These are phyloP conservation scores for Aplodontia rufa DNA, from an alignment of 2,113 vertebrate genomes.

Conservation along the genomic window DNA sequence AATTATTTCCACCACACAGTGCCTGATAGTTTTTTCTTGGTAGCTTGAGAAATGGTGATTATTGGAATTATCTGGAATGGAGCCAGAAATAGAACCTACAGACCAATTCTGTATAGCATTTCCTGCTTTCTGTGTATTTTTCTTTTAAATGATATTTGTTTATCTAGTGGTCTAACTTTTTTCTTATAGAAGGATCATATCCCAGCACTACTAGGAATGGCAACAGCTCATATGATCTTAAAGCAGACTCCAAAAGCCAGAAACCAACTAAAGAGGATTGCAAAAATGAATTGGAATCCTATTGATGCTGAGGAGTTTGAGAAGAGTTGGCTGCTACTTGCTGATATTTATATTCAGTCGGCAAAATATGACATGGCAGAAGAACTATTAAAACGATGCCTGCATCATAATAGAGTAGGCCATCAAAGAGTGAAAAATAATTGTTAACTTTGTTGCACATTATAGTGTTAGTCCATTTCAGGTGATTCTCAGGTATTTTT, in stretches of 20 bases:
- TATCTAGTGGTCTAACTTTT: neutral
- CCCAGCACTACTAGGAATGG: slow-evolving; percentile 96
- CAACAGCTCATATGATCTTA: slow-evolving; percentile 97
- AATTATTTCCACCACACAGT: neutral
- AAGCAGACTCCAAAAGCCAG: slow-evolving; percentile 96
- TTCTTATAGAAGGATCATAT: slow-evolving; percentile 93
- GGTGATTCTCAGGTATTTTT: neutral
- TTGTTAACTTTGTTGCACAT: neutral
- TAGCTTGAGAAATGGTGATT: neutral
- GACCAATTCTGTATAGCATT: neutral
- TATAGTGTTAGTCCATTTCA: neutral
- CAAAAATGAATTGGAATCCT: slow-evolving; percentile 97
- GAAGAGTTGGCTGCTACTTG: slow-evolving; percentile 97
- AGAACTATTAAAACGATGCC: slow-evolving; percentile 93
- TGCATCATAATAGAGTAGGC: slow-evolving; percentile 94
- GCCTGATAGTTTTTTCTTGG: neutral
- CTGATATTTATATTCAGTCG: slow-evolving; percentile 98
- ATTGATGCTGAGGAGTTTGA: slow-evolving; percentile 97
- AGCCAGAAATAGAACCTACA: neutral
- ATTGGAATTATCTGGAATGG: neutral
- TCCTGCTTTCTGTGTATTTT: neutral
- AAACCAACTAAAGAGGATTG: slow-evolving; percentile 96
- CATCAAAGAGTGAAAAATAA: neutral
- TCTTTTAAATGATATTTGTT: neutral
- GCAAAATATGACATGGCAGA: slow-evolving; percentile 96